Conservation (phyloP, 2,888 invertebrate species). For the Pandemis cinnamomeana region DNA sequence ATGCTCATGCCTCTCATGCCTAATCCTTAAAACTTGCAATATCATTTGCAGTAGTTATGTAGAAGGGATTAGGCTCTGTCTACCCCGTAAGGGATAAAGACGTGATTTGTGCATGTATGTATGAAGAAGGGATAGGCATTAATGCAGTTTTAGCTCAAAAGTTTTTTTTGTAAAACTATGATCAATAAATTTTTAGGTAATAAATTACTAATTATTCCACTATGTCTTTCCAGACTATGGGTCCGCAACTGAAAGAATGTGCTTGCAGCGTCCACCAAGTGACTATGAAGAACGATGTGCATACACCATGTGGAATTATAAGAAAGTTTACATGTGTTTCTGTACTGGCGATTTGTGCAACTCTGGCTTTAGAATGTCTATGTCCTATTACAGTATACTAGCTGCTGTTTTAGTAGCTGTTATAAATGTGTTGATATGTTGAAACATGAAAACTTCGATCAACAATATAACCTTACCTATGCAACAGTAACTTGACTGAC, state of each 20-base stretch:
- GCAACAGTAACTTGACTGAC: too few species aligned
- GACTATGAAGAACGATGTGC: constrained; percentile 96
- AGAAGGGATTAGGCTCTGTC: too few species aligned
- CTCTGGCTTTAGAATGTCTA: constrained; percentile 54
- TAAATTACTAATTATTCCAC: too few species aligned
- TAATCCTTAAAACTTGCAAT: too few species aligned
- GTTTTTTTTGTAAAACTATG: too few species aligned
- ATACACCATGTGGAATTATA: constrained; percentile 92
- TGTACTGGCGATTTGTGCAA: constrained; percentile 96
- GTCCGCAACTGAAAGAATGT: constrained; percentile 93
- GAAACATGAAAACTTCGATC: background rate
- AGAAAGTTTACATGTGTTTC: constrained; percentile 95
- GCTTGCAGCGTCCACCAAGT: constrained; percentile 93
- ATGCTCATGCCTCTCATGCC: too few species aligned
- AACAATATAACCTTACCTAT: background rate
- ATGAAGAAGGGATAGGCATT: too few species aligned
- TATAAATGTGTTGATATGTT: constrained; percentile 45
- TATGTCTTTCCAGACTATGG: constrained; percentile 89
- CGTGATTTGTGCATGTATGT: too few species aligned
- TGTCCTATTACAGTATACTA: constrained; percentile 51
- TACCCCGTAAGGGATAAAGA: too few species aligned
- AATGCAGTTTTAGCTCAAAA: too few species aligned
- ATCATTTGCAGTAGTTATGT: too few species aligned
- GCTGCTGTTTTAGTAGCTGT: constrained; percentile 52
- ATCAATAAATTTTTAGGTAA: too few species aligned